phyloP scores from a whole-genome alignment of 2,113 vertebrate genomes.

The Oophaga pumilio region DNA sequence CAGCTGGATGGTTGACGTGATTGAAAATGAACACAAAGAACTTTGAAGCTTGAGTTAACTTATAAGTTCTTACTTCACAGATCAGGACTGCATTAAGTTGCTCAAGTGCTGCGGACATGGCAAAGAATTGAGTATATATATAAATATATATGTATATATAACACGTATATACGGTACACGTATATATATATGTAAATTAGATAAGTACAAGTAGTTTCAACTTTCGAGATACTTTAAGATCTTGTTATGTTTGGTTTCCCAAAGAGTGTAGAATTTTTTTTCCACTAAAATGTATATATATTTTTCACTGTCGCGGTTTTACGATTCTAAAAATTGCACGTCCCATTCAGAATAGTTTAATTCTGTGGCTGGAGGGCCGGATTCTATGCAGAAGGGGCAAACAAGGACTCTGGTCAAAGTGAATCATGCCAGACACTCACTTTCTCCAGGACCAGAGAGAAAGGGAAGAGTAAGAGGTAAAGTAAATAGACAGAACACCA shows the following conservation, averaged over 20 bases:
- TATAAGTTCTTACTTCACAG: slow-evolving; percentile 4
- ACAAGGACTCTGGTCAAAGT: slow-evolving; percentile 42
- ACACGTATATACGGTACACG: not conserved
- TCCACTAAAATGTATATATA: not conserved
- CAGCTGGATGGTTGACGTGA: slow-evolving; percentile 33
- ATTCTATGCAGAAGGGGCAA: slow-evolving; percentile 46
- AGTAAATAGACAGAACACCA: slow-evolving; percentile 44
- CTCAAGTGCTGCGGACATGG: not conserved
- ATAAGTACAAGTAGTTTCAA: not conserved
- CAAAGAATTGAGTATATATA: not conserved
- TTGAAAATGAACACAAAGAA: slow-evolving; percentile 34
- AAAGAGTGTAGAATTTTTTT: not conserved
- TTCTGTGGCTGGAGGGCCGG: slow-evolving; percentile 10
- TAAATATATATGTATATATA: not conserved
- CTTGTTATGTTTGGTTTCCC: not conserved
- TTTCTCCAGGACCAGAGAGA: slow-evolving; percentile 43
- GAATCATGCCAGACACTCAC: slow-evolving; percentile 51
- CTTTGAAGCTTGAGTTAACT: not conserved
- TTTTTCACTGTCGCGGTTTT: not conserved
- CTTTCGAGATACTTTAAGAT: not conserved
- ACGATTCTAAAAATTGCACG: not conserved
- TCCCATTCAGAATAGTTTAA: not conserved
- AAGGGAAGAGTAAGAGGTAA: slow-evolving; percentile 39
- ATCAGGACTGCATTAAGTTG: slow-evolving; percentile 1
- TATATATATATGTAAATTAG: not conserved